These are phyloP conservation scores for Picus viridis DNA, from an alignment of 2,797 vertebrate genomes.

Conservation along the genomic window DNA sequence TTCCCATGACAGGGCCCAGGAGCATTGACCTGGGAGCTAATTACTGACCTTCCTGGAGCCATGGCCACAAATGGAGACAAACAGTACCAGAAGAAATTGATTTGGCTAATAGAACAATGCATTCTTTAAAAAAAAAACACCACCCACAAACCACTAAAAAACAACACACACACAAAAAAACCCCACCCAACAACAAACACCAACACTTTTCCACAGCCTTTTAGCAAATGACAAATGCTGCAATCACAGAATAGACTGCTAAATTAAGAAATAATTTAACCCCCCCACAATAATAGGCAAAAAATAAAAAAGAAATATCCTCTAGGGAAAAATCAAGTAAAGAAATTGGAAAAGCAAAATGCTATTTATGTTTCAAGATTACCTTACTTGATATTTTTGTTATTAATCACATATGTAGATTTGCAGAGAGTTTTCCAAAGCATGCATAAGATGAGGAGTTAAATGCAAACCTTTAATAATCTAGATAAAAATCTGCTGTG, in stretches of 20 bases:
- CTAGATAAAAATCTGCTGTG: constrained; percentile 6
- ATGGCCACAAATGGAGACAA: constrained; percentile 44
- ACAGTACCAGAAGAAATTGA: constrained; percentile 36
- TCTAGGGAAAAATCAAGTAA: constrained; percentile 12
- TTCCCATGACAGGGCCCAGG: not conserved
- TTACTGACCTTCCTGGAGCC: constrained; percentile 45
- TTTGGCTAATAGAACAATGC: not conserved
- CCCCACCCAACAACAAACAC: too few species aligned
- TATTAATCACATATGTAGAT: constrained; percentile 1
- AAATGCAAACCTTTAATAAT: constrained; percentile 13
- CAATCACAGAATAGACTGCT: not conserved
- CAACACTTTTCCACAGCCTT: not conserved
- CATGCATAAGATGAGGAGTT: not conserved
- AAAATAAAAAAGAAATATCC: constrained; percentile 1
- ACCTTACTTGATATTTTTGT: constrained; percentile 31
- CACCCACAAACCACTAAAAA: too few species aligned
- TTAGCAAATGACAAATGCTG: not conserved
- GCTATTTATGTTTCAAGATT: constrained; percentile 27
- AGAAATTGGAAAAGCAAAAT: constrained; percentile 52
- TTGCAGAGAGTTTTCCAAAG: constrained; percentile 19
- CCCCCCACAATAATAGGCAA: not conserved
- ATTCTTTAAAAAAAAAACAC: not conserved
- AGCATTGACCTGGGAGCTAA: not conserved
- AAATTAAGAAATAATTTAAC: not conserved
- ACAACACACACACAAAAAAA: too few species aligned